Evolutionary conservation across 2,888 invertebrate species (phyloP), one percentile per base, ranked within the genome.

Genomic region (Bembecia ichneumoniformis): DNA sequence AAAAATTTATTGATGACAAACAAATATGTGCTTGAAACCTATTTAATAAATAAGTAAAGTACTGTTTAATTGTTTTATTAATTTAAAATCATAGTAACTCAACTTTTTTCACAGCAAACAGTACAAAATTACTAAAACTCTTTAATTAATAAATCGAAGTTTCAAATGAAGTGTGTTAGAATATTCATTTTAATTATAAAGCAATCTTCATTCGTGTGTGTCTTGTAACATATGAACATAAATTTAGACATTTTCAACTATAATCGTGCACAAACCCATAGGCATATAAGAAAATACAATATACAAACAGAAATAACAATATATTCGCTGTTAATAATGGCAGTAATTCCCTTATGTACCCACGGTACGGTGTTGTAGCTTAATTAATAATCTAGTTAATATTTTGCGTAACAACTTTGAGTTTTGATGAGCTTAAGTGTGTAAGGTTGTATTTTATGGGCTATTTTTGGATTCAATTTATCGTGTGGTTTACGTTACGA

Each of bases 161-260:
- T 20, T 20, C 20, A 20, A 7, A 20, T 20, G 7, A 20, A 20
- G 20, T 20, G 5, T 20, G 20, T 20, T 28, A 28, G 28, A 28
- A 28, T 28, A 7, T 28, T 28, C 28, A 28, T 28, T 28, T 28
- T 9, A 5, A 28, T 28, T 9, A 68, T 74, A 74, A 78, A 77
- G 77, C 69, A 68, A 63, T 69, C 67, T 72, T 70, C 68, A 64
- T 75, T 68, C 65, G 67, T 58, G 62, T 60, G 65, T 65, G 64
- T 66, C 66, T 68, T 56, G 64, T 64, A 9, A 9, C 9, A 63
- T 59, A 62, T 63, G 61, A 60, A 68, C 70, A 74, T 78, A 71
- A 73, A 76, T 76, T 72, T 15, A 64, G 61, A 63, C 62, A 69
- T 69, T 71, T 74, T 68, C 65, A 64, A 40, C 40, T 11, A 40